Base-by-base conservation (phyloP, 2,113 vertebrate species). In the Buteo buteo region DNA sequence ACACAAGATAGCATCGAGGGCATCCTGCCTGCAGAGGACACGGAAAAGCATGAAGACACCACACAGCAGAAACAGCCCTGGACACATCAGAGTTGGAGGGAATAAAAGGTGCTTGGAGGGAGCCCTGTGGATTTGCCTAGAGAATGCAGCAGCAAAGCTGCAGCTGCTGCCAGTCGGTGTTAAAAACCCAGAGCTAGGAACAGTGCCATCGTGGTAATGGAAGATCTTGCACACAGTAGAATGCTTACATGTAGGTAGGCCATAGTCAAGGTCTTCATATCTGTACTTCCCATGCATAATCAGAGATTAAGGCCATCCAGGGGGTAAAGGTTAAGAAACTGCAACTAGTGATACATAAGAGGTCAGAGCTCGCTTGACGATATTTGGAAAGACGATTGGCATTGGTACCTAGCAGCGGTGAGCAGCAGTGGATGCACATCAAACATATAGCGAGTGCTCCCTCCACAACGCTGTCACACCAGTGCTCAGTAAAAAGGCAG, bases 401-500 rank as follows among this genome's bases (percentile, higher is more conserved):
- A 6, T 61, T 25, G 11, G 38, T 19, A 21, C 19, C 3, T 19
- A 25, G 84, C 54, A 44, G 42, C 3, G 24, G 47, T 24, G 47
- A 47, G 40, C 28, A 11, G 55, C 38, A 87, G 47, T 7, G 15
- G 55, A 7, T 22, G 55, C 28, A 31, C 40, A 8, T 31, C 1
- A 0, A 71, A 76, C 49, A 4, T 16, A 7, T 3, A 42, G 66
- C 1, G 3, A 49, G 50, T 3, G 9, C 31, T 73, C 31, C 50
- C 31, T 57, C 66, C 1, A 0, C 42, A 65, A 13, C 3, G 4
- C 38, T 62, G 12, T 47, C 57, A 38, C 36, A n/a, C 20, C 6
- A 1, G 9, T 26, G 3, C 36, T 58, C 0, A 1, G 26, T 22
- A 28, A 36, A 52, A 18, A 50, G 44, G 16, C 18, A 49, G 42